Evolutionary conservation across 2,888 invertebrate genomes (phyloP), one percentile per base, ranked within the genome.

Genomic region (Orgyia antiqua): DNA sequence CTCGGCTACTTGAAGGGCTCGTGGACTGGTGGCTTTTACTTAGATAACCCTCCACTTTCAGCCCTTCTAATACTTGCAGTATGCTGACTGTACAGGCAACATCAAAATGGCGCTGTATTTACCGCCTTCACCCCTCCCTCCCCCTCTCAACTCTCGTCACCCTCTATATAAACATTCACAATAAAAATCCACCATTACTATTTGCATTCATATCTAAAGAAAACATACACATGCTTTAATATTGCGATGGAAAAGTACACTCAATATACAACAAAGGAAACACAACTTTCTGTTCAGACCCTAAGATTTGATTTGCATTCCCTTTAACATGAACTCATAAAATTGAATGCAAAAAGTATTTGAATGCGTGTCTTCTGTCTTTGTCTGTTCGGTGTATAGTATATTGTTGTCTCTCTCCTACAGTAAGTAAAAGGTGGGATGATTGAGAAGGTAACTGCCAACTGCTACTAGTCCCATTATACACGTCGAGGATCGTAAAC

Each of bases 171-270:
- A 84, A 84, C 82, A 83, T 78, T 74, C 57, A 54, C 62, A 76
- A 82, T 83, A 86, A 84, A 86, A 83, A 83, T 79, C 70, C 82
- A 80, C 86, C 84, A 83, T 84, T 75, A 82, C 82, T 83, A 84
- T 84, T 86, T 84, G 82, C 83, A 86, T 86, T 86, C 80, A 84
- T 84, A 86, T 83, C 82, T 75, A 83, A 80, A 82, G 84, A 79
- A 83, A 83, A 83, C 86, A 83, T 86, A 86, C n/a, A n/a, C 83
- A 79, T 75, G 82, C 73, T 77, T 15, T 75, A 83, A 82, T 79
- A 76, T 78, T 80, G 68, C 59, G 61, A 62, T 42, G 52, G 55
- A 64, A 74, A 74, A 62, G 59, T 52, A 56, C 35, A 51, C 44
- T 44, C 51, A 41, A 26, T 10, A 1, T 1, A 6, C 4, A 3